phyloP scores from a whole-genome alignment of 1,140 invertebrate species.

The Caenorhabditis tropicalis region DNA sequence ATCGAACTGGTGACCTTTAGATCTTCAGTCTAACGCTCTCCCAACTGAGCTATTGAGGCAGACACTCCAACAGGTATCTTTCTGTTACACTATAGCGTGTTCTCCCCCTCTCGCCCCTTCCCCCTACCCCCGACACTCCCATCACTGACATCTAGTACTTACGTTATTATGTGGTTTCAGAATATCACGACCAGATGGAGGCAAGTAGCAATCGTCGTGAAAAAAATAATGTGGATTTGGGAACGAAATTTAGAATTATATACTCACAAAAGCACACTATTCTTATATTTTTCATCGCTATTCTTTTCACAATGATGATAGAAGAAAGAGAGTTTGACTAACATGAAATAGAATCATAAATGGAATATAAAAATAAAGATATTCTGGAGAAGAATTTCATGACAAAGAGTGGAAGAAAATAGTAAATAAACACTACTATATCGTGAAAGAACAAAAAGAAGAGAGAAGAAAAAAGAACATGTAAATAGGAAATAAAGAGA shows the following conservation, averaged over 20 bases:
- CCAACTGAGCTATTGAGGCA: conserved; percentile 68
- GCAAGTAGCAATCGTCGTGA: neutral
- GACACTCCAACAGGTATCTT: neutral
- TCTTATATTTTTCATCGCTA: neutral
- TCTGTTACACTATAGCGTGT: neutral
- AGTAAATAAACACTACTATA: conserved; percentile 31
- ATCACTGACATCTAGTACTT: neutral
- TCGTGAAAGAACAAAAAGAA: conserved; percentile 6
- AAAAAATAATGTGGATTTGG: neutral
- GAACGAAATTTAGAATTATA: neutral
- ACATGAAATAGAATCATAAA: neutral
- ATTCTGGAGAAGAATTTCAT: neutral
- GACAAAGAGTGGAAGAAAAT: neutral
- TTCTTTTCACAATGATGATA: neutral
- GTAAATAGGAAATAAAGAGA: neutral
- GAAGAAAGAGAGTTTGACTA: neutral
- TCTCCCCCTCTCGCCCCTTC: neutral
- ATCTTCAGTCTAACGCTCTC: conserved; percentile 72
- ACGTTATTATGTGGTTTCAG: neutral
- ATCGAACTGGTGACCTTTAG: conserved; percentile 66
- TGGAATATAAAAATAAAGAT: conserved; percentile 14
- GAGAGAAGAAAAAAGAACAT: neutral
- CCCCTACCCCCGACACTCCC: neutral
- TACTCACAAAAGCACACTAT: conserved; percentile 23
- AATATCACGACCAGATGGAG: neutral